Evolutionary conservation across 2,888 invertebrate genomes (phyloP), one percentile per base, ranked within the genome.

Genomic region (Xylota sylvarum): DNA sequence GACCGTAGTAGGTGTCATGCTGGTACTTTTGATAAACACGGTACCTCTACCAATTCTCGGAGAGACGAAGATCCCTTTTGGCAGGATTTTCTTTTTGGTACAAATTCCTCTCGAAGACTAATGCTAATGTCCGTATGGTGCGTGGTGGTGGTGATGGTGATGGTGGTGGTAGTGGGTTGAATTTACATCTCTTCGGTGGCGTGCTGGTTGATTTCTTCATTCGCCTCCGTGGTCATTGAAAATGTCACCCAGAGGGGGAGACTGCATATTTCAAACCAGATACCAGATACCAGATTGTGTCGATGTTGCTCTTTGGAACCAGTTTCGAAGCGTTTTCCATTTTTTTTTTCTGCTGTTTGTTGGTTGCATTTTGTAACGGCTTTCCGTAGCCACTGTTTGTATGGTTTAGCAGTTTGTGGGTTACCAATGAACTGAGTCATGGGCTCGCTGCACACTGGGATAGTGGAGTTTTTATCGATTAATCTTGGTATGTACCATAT

Each of bases 381-480:
- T 73, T 48, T 79, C 30, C 55, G 48, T 17, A 55, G 72, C 73
- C 58, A 56, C 74, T 48, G 65, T 79, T 58, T 40, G 43, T 48
- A 43, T 46, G 67, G 40, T 64, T 69, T 74, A 56, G 56, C 58
- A 70, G 64, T 80, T 85, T 85, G 84, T 80, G 80, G 84, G 80
- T 76, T 80, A 76, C 84, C 84, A 70, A 65, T 65, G 65, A 46
- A 74, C 65, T 85, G 84, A 85, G 76, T 85, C 84, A 85, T 72
- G 56, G 60, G 35, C 56, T 48, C 17, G 37, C 32, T 50, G 30
- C 17, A 6, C 5, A 37, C 27, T 43, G 48, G 27, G 17, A 30
- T 19, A 64, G 14, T 64, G 37, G 46, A 79, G 50, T 67, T 80
- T 80, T 73, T 50, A 74, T 67, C 60, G 67, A 81, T 81, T 67